Conservation (phyloP, 2,113 vertebrate species). For the Corythoichthys intestinalis region DNA sequence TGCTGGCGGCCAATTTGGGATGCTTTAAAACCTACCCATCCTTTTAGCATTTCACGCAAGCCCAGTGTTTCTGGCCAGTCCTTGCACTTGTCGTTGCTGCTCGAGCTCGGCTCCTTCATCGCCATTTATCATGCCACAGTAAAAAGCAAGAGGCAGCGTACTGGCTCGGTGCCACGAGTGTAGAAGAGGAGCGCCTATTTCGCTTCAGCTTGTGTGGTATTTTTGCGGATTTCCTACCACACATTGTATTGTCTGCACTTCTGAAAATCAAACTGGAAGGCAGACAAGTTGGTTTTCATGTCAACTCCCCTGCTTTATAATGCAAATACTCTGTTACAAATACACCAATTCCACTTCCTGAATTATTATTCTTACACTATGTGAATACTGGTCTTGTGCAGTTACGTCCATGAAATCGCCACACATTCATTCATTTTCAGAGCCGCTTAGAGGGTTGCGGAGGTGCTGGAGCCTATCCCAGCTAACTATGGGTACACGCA, state of each 20-base stretch:
- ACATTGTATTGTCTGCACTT: background rate
- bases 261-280: too few species aligned
- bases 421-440: too few species aligned
- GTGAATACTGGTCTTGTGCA: too few species aligned
- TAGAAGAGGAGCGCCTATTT: background rate
- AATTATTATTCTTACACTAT: too few species aligned
- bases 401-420: too few species aligned
- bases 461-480: too few species aligned
- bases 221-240: background rate
- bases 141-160: conserved; percentile 26
- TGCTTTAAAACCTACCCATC: background rate
- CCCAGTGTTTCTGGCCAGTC: conserved; percentile 16
- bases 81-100: conserved; percentile 41
- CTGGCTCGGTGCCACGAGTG: conserved; percentile 20
- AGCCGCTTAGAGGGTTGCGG: too few species aligned
- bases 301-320: too few species aligned
- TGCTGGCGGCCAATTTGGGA: background rate
- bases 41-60: conserved; percentile 10
- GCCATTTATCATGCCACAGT: conserved; percentile 43
- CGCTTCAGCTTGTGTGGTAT: background rate
- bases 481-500: too few species aligned
- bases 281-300: too few species aligned
- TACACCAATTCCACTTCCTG: too few species aligned
- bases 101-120: conserved; percentile 30
- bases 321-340: too few species aligned